phyloP scores from a whole-genome alignment of 2,113 vertebrate species.

The Bufo bufo region DNA sequence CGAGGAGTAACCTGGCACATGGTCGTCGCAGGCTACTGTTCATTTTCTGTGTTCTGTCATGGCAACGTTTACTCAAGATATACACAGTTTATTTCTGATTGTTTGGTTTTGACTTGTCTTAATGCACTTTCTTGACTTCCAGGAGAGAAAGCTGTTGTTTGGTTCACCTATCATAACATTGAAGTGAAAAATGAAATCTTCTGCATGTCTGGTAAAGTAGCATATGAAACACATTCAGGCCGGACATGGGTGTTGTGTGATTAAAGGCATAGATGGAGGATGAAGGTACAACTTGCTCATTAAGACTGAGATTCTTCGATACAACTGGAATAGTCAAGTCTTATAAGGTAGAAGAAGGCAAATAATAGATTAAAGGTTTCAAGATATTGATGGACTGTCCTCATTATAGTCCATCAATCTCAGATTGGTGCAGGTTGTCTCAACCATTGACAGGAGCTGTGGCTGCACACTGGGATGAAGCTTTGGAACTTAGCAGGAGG shows the following conservation, averaged over 20 bases:
- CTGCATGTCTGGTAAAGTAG: constrained; percentile 7
- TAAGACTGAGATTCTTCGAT: background rate
- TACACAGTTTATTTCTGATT: constrained; percentile 54
- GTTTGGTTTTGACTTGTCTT: constrained; percentile 48
- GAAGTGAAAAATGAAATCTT: constrained; percentile 40
- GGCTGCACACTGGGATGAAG: too few relatives aligned
- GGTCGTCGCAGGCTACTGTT: constrained; percentile 21
- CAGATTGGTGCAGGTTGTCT: too few relatives aligned
- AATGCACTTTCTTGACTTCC: constrained; percentile 45
- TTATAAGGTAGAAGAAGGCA: background rate
- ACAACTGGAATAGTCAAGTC: background rate
- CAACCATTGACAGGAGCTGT: too few relatives aligned
- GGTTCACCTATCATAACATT: constrained; percentile 24
- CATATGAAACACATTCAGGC: background rate
- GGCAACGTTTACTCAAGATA: constrained; percentile 30
- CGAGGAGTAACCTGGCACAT: constrained; percentile 23
- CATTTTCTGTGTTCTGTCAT: constrained; percentile 43
- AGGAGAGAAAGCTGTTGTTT: constrained; percentile 28
- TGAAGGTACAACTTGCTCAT: background rate
- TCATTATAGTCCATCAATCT: too few relatives aligned
- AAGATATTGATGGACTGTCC: too few relatives aligned
- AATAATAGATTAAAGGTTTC: background rate
- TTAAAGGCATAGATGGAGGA: background rate
- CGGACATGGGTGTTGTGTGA: background rate
- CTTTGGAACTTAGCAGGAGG: too few relatives aligned